Percentiles rank a stretch among this genome's conserved stretches.
These are phyloP conservation scores for Elephas maximus DNA, from an alignment of 2,113 vertebrate species.

Conservation along the genomic window DNA sequence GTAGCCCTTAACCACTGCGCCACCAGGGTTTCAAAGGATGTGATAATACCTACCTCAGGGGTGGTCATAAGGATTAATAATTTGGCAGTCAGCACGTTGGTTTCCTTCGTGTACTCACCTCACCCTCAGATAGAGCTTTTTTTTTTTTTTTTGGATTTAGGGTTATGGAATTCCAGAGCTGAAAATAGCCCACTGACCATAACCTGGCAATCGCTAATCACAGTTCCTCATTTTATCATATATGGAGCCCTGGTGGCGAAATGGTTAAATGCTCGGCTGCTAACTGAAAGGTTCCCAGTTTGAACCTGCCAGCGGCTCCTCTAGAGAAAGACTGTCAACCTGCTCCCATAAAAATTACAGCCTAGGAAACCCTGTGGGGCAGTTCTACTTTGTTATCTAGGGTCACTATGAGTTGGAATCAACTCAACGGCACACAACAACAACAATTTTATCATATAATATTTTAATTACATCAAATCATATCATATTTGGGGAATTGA, in stretches of 20 bases:
- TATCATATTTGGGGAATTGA: not conserved
- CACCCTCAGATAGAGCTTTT: not conserved
- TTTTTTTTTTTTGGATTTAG: not conserved
- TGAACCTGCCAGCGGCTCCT: not conserved
- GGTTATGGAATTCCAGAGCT: not conserved
- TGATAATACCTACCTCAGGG: not conserved
- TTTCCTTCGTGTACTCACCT: not conserved
- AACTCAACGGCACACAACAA: not conserved
- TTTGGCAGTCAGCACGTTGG: rapidly evolving
- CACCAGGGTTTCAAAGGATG: not conserved
- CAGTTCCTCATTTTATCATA: not conserved
- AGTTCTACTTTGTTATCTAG: too few species aligned
- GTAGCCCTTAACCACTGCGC: too few species aligned
- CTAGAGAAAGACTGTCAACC: not conserved
- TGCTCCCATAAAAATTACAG: not conserved
- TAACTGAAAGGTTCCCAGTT: not conserved
- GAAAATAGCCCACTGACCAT: not conserved
- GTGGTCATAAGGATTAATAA: rapidly evolving
- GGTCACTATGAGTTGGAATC: too few species aligned
- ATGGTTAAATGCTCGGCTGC: not conserved
- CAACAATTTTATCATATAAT: not conserved
- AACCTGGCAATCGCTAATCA: not conserved
- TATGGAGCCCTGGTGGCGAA: not conserved
- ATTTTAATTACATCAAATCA: not conserved
- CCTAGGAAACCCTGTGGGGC: not conserved